Conservation (phyloP, 2,888 invertebrate species). For the Epinotia demarniana region DNA sequence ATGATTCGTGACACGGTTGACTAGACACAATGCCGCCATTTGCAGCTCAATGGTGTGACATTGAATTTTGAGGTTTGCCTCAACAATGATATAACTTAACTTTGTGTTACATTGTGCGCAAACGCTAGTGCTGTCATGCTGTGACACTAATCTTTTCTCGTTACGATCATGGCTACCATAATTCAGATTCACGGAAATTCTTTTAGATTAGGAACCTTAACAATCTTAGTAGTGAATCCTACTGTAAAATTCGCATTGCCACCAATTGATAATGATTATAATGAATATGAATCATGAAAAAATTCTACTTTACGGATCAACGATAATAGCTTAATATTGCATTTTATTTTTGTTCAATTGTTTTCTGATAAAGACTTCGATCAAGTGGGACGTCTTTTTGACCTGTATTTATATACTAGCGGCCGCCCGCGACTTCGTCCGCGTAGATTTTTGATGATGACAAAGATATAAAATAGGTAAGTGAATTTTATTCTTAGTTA, state of each 20-base stretch:
- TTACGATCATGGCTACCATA: too few species aligned
- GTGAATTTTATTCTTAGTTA: too few species aligned
- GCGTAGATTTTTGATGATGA: too few species aligned
- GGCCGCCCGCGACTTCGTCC: too few species aligned
- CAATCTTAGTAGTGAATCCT: too few species aligned
- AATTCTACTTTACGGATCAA: background rate
- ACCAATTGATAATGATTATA: background rate
- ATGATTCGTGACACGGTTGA: constrained; percentile 57
- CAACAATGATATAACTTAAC: constrained; percentile 17
- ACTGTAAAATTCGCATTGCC: background rate
- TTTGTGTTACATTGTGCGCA: constrained; percentile 18
- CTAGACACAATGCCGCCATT: constrained; percentile 46
- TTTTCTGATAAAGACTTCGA: too few species aligned
- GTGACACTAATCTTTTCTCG: background rate
- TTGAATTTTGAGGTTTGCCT: constrained; percentile 53
- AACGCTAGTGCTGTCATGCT: background rate
- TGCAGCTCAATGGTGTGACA: constrained; percentile 54
- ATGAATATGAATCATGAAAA: background rate
- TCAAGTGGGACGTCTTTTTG: too few species aligned
- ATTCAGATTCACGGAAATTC: too few species aligned
- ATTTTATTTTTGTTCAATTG: background rate
- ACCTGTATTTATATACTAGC: too few species aligned
- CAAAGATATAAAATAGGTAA: too few species aligned
- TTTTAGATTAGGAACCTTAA: too few species aligned
- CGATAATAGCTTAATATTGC: background rate